These are phyloP conservation scores for Operophtera brumata DNA, from an alignment of 2,888 invertebrate species.

Conservation along the genomic window DNA sequence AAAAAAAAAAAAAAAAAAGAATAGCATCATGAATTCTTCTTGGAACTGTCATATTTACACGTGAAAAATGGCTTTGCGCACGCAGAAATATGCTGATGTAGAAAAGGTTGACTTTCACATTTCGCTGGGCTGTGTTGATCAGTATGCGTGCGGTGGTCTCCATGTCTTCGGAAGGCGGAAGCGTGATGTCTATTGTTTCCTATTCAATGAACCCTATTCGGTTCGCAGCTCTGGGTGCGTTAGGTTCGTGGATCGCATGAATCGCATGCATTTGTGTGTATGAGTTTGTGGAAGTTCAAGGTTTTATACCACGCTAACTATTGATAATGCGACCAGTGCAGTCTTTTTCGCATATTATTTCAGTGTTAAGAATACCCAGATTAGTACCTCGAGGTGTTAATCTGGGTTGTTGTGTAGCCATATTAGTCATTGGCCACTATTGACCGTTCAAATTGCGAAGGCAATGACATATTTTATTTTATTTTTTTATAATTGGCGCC, in stretches of 20 bases:
- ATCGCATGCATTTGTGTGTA: slow-evolving; percentile 21
- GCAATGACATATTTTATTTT: no score
- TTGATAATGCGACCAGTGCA: no score
- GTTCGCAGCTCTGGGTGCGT: slow-evolving; percentile 46
- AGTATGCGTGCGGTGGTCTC: slow-evolving; percentile 54
- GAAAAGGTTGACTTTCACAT: slow-evolving; percentile 36
- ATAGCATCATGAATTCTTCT: no score
- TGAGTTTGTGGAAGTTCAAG: slow-evolving; percentile 20
- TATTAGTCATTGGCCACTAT: no score
- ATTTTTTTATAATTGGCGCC: no score
- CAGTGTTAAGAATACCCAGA: no score
- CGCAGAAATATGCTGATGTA: slow-evolving; percentile 13
- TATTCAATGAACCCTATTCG: slow-evolving; percentile 68
- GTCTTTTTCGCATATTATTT: no score
- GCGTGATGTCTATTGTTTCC: slow-evolving; percentile 60
- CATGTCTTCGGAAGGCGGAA: slow-evolving; percentile 59
- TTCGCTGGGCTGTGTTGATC: slow-evolving; percentile 38
- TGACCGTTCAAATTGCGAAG: no score
- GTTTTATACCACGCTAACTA: slow-evolving; percentile 1
- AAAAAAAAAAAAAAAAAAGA: no score
- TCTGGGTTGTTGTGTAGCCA: no score
- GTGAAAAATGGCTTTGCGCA: neutral
- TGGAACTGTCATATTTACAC: no score
- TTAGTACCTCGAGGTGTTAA: no score
- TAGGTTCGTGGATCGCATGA: slow-evolving; percentile 17